Conservation (phyloP, 2,888 invertebrate genomes). For the Spodoptera picta region DNA sequence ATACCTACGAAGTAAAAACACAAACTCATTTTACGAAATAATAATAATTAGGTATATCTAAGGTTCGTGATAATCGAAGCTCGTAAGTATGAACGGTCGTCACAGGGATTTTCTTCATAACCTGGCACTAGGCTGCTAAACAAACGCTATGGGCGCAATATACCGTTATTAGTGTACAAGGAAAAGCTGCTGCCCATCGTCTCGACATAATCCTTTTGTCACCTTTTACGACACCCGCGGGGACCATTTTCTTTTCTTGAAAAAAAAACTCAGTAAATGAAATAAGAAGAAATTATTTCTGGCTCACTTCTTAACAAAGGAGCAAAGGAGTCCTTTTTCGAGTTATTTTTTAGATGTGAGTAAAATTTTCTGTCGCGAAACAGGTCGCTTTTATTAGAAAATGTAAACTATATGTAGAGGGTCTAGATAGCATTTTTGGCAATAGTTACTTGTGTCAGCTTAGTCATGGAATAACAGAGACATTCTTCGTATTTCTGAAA, state of each 20-base stretch:
- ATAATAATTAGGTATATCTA: neutral
- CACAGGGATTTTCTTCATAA: constrained; percentile 17
- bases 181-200: constrained; percentile 33
- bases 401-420: too few species aligned
- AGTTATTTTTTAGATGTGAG: too few species aligned
- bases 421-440: too few species aligned
- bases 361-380: too few species aligned
- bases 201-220: constrained; percentile 37
- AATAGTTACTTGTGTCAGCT: too few species aligned
- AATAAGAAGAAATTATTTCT: constrained; percentile 25
- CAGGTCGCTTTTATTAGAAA: too few species aligned
- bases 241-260: constrained; percentile 12
- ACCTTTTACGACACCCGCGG: constrained; percentile 28
- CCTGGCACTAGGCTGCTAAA: constrained; percentile 13
- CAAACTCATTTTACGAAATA: too few species aligned
- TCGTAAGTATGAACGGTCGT: constrained; percentile 17
- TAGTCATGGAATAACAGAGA: too few species aligned
- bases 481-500: too few species aligned
- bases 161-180: constrained; percentile 40
- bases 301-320: constrained; percentile 3
- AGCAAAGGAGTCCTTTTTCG: neutral
- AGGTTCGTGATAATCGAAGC: constrained; percentile 3
- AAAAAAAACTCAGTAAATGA: constrained; percentile 13
- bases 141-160: constrained; percentile 32
- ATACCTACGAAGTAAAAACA: too few species aligned